Evolutionary conservation across 2,888 invertebrate genomes (phyloP).

Genomic region (Troides oblongomaculatus): DNA sequence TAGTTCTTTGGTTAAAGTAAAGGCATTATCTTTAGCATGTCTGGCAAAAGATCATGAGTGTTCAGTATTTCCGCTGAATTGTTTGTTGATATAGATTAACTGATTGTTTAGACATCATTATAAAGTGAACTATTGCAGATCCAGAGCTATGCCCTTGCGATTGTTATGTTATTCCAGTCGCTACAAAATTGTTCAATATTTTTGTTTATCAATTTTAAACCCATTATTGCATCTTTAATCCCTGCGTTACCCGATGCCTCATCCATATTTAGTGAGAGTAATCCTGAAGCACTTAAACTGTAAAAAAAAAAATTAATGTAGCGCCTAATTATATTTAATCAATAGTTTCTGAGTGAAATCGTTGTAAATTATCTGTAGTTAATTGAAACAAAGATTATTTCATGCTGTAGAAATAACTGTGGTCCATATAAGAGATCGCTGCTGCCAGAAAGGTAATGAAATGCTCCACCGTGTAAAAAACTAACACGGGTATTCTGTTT

Average conservation of each 20-base stretch:
- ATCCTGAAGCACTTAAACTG: slow-evolving; percentile 54
- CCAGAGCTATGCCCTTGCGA: slow-evolving; percentile 53
- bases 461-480: slow-evolving; percentile 50
- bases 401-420: slow-evolving; percentile 42
- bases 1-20: slow-evolving; percentile 35
- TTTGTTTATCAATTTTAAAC: slow-evolving; percentile 46
- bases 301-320: slow-evolving; percentile 13
- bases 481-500: slow-evolving; percentile 41
- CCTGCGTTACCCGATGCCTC: slow-evolving; percentile 50
- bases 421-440: slow-evolving; percentile 42
- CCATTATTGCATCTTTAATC: slow-evolving; percentile 48
- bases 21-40: slow-evolving; percentile 36
- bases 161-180: slow-evolving; percentile 41
- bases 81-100: slow-evolving; percentile 41
- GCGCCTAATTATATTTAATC: neutral
- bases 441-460: slow-evolving; percentile 40
- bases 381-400: slow-evolving; percentile 50
- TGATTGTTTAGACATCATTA: slow-evolving; percentile 45
- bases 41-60: slow-evolving; percentile 38
- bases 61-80: slow-evolving; percentile 42
- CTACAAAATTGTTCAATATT: slow-evolving; percentile 51
- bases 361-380: slow-evolving; percentile 45
- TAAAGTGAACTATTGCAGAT: slow-evolving; percentile 45
- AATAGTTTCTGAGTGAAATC: neutral
- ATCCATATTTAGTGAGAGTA: slow-evolving; percentile 44